Evolutionary conservation across 2,888 invertebrate genomes (phyloP), one percentile per base, ranked within the genome.

Genomic region (Epicampocera succincta): DNA sequence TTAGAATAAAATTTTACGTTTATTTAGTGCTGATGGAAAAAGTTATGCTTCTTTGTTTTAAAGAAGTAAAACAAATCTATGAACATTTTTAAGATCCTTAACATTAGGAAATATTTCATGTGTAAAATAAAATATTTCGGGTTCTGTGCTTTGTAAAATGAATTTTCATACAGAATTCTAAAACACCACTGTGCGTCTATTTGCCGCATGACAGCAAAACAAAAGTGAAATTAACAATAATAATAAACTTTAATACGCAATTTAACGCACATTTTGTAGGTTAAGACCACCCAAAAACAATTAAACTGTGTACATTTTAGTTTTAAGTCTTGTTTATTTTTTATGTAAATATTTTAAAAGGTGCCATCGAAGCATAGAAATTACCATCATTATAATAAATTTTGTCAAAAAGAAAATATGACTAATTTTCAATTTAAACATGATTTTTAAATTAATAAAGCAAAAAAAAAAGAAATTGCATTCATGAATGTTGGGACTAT

Each of bases 221-320:
- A 78, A 82, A 82, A 82, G 81, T 78, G 78, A 74, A 78, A 66
- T 65, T 73, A 66, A 54, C 8, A 52, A n/a, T 19, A 5, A n/a
- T 52, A 21, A 60, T 38, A 17, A 60, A 61, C 19, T 48, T 17
- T 11, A 46, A 61, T 56, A 17, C 42, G 46, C 19, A 48, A 50
- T 17, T 46, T 44, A 56, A 19, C 42, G 66, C 40, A 52, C 50
- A 52, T 11, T 66, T 65, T 81, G 33, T 76, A 72, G 81, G 77
- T 77, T 82, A 74, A 78, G 81, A 82, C 81, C 81, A 77, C 81
- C 81, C 81, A 71, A 66, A 33, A 9, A 29, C n/a, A 48, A 56
- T 56, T 42, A 76, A 81, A 60, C 25, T 65, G 12, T 33, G 72
- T 72, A 76, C 71, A 71, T 56, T 76, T 65, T 25, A 65, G 17